A percentile compares a stretch with the other conserved stretches of the same genome.
phyloP scores from a whole-genome alignment of 2,888 invertebrate genomes.

The Cistogaster globosa region DNA sequence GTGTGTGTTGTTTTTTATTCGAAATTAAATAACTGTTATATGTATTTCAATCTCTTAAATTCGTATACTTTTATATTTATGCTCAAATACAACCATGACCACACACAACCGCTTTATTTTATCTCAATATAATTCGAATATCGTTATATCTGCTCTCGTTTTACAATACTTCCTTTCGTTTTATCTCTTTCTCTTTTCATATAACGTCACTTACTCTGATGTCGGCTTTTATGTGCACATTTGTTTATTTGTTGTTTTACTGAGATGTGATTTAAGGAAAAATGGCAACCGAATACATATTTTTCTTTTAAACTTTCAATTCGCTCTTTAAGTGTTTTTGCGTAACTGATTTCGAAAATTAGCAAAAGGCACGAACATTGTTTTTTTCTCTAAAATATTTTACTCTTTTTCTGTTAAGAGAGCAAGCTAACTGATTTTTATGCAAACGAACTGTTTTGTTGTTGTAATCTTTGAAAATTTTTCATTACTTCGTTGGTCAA shows the following conservation, averaged over 20 bases:
- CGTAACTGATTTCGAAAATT: constrained; percentile 22
- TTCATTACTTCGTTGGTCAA: constrained; percentile 55
- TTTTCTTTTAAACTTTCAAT: not conserved
- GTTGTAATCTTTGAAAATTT: constrained; percentile 32
- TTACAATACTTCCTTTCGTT: not conserved
- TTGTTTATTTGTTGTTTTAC: not conserved
- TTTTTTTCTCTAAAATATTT: not conserved
- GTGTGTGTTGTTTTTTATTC: not conserved
- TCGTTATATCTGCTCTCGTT: not conserved
- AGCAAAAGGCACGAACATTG: constrained; percentile 21
- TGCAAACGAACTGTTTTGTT: constrained; percentile 29
- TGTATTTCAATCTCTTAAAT: constrained; percentile 3
- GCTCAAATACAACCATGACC: constrained; percentile 62
- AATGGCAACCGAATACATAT: constrained; percentile 54
- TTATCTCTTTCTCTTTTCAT: not conserved
- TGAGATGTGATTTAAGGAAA: not conserved
- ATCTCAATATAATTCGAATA: constrained; percentile 39
- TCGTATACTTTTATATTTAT: not conserved
- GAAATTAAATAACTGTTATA: constrained; percentile 58
- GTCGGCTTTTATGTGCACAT: constrained; percentile 48
- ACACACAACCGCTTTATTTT: constrained; percentile 59
- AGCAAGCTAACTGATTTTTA: constrained; percentile 5
- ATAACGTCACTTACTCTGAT: not conserved
- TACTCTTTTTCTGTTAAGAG: not conserved
- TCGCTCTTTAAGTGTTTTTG: not conserved